Evolutionary conservation across 2,797 vertebrate species (phyloP).

Genomic region (Alauda arvensis): DNA sequence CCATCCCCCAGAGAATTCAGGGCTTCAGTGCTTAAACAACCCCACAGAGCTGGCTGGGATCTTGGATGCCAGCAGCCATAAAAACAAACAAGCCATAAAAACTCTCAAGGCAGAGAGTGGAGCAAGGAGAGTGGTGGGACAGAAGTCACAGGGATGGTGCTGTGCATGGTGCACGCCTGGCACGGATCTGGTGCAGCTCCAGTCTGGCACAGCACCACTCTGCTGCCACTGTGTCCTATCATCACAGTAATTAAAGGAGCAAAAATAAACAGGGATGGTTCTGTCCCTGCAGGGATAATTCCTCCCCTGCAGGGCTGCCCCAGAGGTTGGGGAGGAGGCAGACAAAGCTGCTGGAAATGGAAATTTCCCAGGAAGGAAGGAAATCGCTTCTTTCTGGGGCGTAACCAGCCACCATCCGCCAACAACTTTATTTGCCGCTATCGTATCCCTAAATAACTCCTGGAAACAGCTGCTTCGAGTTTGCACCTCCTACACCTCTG

Average conservation of each 20-base stretch:
- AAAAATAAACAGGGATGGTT: not conserved
- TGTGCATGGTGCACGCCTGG: rapidly evolving
- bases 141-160: not conserved
- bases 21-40: not conserved
- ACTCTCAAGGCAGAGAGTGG: not conserved
- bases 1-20: not conserved
- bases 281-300: not conserved
- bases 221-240: rapidly evolving
- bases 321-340: not conserved
- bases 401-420: not conserved
- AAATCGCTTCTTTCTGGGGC: not conserved
- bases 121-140: not conserved
- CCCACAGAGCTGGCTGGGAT: rapidly evolving
- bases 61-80: not conserved
- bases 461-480: conserved; percentile 4
- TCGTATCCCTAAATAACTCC: not conserved
- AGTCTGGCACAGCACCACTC: not conserved
- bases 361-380: conserved; percentile 23
- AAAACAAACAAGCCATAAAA: too few species aligned
- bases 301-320: not conserved
- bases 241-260: not conserved
- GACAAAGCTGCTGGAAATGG: not conserved
- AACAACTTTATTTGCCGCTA: not conserved
- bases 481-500: not conserved
- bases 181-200: rapidly evolving